These are phyloP conservation scores for Graphium colonna DNA, from an alignment of 2,888 invertebrate species.

Conservation along the genomic window DNA sequence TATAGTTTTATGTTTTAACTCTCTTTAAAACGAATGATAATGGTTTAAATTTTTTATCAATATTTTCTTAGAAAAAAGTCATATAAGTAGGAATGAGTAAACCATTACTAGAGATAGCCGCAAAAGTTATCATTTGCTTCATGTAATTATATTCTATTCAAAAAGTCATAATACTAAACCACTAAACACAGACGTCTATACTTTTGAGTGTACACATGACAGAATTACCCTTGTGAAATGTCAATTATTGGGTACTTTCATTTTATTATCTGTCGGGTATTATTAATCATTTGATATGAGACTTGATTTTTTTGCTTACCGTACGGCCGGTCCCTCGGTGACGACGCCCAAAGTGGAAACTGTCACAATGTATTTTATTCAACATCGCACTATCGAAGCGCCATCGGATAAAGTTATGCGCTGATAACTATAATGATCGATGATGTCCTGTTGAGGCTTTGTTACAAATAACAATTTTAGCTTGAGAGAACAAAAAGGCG, in stretches of 20 bases:
- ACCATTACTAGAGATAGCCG: neutral
- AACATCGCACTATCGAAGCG: slow-evolving; percentile 56
- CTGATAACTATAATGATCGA: slow-evolving; percentile 59
- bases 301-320: slow-evolving; percentile 33
- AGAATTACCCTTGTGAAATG: neutral
- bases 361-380: slow-evolving; percentile 71
- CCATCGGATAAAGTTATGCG: slow-evolving; percentile 52
- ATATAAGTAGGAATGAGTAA: too few relatives aligned
- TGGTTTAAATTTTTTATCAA: too few relatives aligned
- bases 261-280: neutral
- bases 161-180: too few relatives aligned
- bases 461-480: slow-evolving; percentile 19
- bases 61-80: too few relatives aligned
- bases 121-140: neutral
- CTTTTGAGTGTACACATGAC: neutral
- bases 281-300: slow-evolving; percentile 17
- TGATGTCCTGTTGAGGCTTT: slow-evolving; percentile 36
- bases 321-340: slow-evolving; percentile 37
- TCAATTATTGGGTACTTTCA: neutral
- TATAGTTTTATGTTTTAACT: too few relatives aligned
- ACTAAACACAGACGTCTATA: neutral
- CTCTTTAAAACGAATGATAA: too few relatives aligned
- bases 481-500: slow-evolving; percentile 5
- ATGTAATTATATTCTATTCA: too few relatives aligned
- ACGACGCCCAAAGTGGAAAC: slow-evolving; percentile 61